Percentiles rank a stretch among this genome's conserved stretches.
phyloP scores from a whole-genome alignment of 2,888 invertebrate genomes.

The Laspeyria flexula region DNA sequence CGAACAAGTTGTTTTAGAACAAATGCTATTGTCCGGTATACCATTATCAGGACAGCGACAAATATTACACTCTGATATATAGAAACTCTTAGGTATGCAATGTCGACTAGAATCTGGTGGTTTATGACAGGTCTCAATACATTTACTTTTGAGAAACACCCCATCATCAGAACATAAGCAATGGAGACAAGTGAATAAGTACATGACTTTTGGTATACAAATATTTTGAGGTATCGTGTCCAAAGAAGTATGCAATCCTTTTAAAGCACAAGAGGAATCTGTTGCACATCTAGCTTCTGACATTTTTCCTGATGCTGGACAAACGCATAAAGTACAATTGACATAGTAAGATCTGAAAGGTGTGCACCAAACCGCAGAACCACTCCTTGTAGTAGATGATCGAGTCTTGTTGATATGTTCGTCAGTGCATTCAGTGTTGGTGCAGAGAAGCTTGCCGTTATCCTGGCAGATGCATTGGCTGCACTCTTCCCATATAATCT shows the following conservation, averaged over 20 bases:
- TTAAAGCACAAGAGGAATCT: constrained; percentile 62
- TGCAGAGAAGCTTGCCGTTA: constrained; percentile 64
- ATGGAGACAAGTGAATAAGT: constrained; percentile 70
- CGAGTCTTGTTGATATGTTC: constrained; percentile 19
- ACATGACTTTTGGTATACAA: constrained; percentile 76
- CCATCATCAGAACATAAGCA: constrained; percentile 72
- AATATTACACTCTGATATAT: constrained; percentile 66
- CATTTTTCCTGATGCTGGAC: constrained; percentile 68
- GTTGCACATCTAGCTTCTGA: constrained; percentile 68
- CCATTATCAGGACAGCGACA: constrained; percentile 67
- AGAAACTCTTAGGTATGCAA: constrained; percentile 66
- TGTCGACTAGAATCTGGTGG: constrained; percentile 31
- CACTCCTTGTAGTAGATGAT: background rate
- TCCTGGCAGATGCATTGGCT: constrained; percentile 71
- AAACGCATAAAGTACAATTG: constrained; percentile 73
- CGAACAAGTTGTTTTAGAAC: constrained; percentile 56
- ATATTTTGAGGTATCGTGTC: constrained; percentile 49
- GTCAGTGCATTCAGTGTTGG: constrained; percentile 55
- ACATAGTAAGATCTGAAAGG: constrained; percentile 71
- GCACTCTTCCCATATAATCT: constrained; percentile 70
- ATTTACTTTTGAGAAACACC: constrained; percentile 62
- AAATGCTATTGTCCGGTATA: constrained; percentile 53
- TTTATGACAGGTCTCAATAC: constrained; percentile 64
- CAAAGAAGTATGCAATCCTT: constrained; percentile 35
- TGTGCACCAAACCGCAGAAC: constrained; percentile 54